These are phyloP conservation scores for Zosterops hypoxanthus DNA, from an alignment of 2,113 vertebrate species.

Conservation along the genomic window DNA sequence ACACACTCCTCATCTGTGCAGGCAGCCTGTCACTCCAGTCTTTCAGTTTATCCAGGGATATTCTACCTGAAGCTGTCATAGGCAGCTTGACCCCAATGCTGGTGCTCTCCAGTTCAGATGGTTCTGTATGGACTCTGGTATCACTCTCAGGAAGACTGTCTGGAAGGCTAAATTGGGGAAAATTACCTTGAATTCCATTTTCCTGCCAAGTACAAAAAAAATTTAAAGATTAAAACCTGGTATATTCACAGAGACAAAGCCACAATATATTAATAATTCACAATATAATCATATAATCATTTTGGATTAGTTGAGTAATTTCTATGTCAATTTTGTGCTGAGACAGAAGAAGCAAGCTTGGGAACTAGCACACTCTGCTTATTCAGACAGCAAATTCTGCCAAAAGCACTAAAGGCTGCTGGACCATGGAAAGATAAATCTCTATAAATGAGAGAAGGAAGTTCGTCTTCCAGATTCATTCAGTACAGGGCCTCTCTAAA, in stretches of 20 bases:
- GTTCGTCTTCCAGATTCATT: neutral
- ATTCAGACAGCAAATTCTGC: neutral
- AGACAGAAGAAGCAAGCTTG: neutral
- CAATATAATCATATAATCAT: neutral
- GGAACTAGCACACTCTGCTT: neutral
- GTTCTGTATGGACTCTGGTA: constrained; percentile 68
- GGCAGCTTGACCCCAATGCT: constrained; percentile 74
- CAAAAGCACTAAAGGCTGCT: neutral
- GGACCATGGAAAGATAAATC: neutral
- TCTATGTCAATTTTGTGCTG: neutral
- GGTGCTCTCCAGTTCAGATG: constrained; percentile 71
- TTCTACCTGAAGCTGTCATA: constrained; percentile 85
- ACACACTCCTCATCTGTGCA: neutral
- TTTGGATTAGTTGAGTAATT: neutral
- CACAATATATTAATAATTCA: neutral
- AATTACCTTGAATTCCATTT: constrained; percentile 68
- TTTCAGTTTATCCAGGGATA: neutral
- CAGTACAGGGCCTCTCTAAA: neutral
- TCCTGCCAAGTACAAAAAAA: constrained; percentile 73
- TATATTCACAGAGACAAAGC: neutral
- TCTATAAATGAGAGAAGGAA: neutral
- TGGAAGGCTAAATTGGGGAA: constrained; percentile 70
- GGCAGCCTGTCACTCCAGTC: neutral
- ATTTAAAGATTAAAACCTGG: neutral
- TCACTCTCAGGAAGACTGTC: constrained; percentile 73